Conservation (phyloP, 2,797 vertebrate species). For the Prionace glauca region DNA sequence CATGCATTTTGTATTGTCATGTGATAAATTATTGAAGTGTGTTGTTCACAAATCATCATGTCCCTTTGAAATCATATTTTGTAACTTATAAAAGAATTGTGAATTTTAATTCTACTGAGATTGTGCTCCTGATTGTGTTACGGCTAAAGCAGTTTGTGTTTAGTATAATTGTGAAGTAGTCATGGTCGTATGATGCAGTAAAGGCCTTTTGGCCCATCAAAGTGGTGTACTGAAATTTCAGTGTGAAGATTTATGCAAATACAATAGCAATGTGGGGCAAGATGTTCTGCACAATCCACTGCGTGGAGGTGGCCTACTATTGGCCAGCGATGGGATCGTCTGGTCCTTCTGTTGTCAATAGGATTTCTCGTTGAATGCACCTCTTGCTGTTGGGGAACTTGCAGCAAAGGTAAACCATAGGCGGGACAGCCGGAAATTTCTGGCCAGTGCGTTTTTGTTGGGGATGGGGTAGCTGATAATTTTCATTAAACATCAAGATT, state of each 20-base stretch:
- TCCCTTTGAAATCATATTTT: not conserved
- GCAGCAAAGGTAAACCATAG: too few species aligned
- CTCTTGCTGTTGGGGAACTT: too few species aligned
- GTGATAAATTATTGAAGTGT: too few species aligned
- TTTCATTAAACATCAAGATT: not conserved
- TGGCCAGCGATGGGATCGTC: too few species aligned
- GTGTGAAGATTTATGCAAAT: not conserved
- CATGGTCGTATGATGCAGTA: too few species aligned
- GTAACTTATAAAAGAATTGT: not conserved
- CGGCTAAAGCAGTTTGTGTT: not conserved
- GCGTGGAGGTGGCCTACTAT: too few species aligned
- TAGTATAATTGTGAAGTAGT: not conserved
- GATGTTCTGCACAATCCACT: too few species aligned
- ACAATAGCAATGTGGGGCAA: not conserved
- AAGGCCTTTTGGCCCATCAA: not conserved
- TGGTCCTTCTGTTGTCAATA: too few species aligned
- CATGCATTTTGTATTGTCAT: not conserved
- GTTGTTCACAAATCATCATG: not conserved
- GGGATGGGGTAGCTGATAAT: not conserved
- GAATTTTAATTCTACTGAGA: not conserved
- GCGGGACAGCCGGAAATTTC: too few species aligned
- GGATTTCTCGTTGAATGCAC: too few species aligned
- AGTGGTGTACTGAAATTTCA: not conserved
- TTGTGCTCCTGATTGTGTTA: not conserved
- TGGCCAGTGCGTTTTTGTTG: not conserved